Evolutionary conservation across 2,888 invertebrate species (phyloP), one percentile per base, ranked within the genome.

Genomic region (Pristionchus maxplancki): DNA sequence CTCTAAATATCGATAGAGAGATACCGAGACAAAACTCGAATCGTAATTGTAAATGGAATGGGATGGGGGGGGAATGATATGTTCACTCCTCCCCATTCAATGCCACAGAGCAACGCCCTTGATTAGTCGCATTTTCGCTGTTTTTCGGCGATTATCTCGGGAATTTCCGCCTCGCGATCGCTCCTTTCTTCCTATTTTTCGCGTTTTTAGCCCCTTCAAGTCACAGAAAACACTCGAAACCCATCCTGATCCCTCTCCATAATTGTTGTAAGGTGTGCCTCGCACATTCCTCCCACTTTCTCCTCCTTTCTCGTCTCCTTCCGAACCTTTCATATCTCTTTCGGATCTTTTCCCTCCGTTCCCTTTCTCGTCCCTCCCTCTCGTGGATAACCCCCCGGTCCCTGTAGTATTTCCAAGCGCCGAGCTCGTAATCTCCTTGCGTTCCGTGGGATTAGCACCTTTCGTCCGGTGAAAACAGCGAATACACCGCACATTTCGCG

Each of bases 11-110:
- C 50, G 34, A 48, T 50, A n/a, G 28, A 71, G 71, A 20, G 48
- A 82, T 82, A 82, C 50, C 82, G 82, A 50, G 48, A 74, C 74
- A 74, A 74, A 74, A 74, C 74, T 74, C 74, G 74, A 74, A 74
- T 40, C 40, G 74, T 74, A 9, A 44, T 9, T 44, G n/a, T n/a
- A 71, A 71, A 71, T 71, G 67, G 15, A 71, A 34, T 71, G 67
- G 67, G 15, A 20, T 15, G 50, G 50, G 50, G 53, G 53, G 13
- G 17, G 58, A 58, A 58, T 74, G 40, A 74, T 74, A 74, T 74
- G n/a, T 34, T 28, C 64, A 11, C 64, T 58, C 17, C 64, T 17
- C 64, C 34, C 31, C 64, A 15, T 34, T 28, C 31, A 31, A 31
- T 31, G 31, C 17, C 64, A 67, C 31, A 31, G 64, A 67, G 64